These are phyloP conservation scores for Zelostemma sp. DNA, from an alignment of 1,140 invertebrate genomes.

Conservation along the genomic window DNA sequence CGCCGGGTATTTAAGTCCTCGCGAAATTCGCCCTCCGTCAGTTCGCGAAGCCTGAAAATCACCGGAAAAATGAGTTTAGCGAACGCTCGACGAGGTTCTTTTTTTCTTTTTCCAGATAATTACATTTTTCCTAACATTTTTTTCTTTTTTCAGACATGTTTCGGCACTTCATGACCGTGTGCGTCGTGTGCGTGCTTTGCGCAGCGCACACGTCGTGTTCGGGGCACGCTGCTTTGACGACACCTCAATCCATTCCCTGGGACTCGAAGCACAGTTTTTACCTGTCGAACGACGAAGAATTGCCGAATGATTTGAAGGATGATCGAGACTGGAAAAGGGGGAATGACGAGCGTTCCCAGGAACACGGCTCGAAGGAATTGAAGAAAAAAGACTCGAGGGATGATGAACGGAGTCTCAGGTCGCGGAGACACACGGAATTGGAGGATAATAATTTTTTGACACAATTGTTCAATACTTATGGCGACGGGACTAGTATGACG, in stretches of 20 bases:
- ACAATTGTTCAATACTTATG: conserved; percentile 70
- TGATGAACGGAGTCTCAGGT: conserved; percentile 7
- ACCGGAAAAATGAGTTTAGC: neutral
- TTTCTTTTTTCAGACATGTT: conserved; percentile 61
- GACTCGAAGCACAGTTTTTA: conserved; percentile 16
- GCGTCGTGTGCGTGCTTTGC: conserved; percentile 83
- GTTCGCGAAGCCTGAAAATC: too few relatives aligned
- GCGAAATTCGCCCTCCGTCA: too few relatives aligned
- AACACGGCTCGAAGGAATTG: conserved; percentile 41
- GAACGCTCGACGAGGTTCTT: too few relatives aligned
- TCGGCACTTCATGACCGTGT: conserved; percentile 78
- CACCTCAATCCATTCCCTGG: conserved; percentile 3
- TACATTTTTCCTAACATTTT: neutral
- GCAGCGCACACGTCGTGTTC: conserved; percentile 79
- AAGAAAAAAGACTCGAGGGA: neutral
- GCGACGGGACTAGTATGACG: conserved; percentile 74
- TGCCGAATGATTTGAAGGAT: neutral
- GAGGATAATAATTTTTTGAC: conserved; percentile 61
- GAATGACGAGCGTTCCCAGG: conserved; percentile 50
- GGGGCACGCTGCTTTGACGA: conserved; percentile 70
- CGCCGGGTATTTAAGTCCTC: too few relatives aligned
- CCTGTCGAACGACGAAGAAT: neutral
- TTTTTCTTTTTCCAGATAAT: conserved; percentile 42
- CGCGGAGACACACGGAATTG: conserved; percentile 48
- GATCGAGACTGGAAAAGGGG: conserved; percentile 36